A percentile compares a stretch with the other conserved stretches of the same genome.
phyloP scores from a whole-genome alignment of 2,113 vertebrate species.

The Petrocephalus zakoni region DNA sequence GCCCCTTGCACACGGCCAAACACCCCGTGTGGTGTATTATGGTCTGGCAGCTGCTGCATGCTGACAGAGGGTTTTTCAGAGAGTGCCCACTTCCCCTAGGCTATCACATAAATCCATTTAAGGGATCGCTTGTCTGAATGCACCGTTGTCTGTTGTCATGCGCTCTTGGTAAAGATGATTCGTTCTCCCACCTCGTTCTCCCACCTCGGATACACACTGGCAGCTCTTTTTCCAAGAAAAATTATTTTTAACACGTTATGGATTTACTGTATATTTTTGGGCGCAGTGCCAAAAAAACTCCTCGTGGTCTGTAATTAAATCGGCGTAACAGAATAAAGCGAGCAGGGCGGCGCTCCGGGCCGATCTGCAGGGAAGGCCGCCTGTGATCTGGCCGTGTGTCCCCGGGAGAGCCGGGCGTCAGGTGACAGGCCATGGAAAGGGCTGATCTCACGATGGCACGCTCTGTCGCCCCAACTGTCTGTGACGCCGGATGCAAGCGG shows the following conservation, averaged over 20 bases:
- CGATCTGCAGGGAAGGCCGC: not conserved
- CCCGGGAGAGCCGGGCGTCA: not conserved
- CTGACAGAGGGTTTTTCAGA: not conserved
- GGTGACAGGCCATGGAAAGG: not conserved
- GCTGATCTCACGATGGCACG: not conserved
- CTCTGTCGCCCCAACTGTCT: not conserved
- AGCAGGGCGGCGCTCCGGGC: no score
- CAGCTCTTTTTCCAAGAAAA: not conserved
- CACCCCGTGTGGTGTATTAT: not conserved
- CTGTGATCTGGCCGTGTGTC: not conserved
- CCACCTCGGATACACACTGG: not conserved
- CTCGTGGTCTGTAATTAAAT: not conserved
- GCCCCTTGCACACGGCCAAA: not conserved
- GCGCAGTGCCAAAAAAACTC: not conserved
- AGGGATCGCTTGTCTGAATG: not conserved
- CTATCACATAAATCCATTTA: not conserved
- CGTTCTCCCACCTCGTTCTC: not conserved
- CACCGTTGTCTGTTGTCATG: not conserved
- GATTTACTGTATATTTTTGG: not conserved
- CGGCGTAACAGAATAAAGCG: not conserved
- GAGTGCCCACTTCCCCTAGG: not conserved
- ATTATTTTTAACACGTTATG: conserved; percentile 2
- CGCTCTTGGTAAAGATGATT: conserved; percentile 7
- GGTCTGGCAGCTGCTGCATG: not conserved
- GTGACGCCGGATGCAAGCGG: not conserved